Evolutionary conservation across 2,797 vertebrate genomes (phyloP).

Genomic region (Leptodactylus fallax): DNA sequence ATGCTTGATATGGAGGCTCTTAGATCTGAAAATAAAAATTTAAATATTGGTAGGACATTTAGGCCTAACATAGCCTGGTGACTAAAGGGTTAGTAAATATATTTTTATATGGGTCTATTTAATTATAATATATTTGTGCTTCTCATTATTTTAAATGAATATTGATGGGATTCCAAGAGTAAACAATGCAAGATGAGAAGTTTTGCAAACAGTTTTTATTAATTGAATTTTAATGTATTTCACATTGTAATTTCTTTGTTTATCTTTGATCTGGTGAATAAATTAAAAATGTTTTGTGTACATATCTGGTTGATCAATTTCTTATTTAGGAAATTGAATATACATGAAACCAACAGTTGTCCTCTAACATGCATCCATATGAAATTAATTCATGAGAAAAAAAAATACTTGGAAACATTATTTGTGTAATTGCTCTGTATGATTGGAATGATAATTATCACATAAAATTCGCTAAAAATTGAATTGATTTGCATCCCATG

Average conservation of each 20-base stretch:
- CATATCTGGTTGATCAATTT: constrained; percentile 45
- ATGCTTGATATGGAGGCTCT: no score
- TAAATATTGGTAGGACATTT: no score
- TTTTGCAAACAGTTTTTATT: constrained; percentile 26
- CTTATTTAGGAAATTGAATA: constrained; percentile 39
- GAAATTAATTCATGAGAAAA: constrained; percentile 25
- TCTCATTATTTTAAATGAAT: neutral
- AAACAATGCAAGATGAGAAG: constrained; percentile 26
- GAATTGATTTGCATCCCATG: constrained; percentile 36
- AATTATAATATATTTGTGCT: neutral
- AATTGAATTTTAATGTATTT: constrained; percentile 44
- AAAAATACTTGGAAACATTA: neutral
- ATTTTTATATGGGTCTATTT: neutral
- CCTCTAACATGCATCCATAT: constrained; percentile 30
- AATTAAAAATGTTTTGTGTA: constrained; percentile 42
- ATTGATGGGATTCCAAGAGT: neutral
- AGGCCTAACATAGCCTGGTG: no score
- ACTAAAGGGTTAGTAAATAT: no score
- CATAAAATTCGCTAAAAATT: constrained; percentile 7
- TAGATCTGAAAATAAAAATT: no score
- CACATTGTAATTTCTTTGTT: constrained; percentile 12
- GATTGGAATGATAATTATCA: constrained; percentile 39
- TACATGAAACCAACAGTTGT: constrained; percentile 46
- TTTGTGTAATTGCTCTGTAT: constrained; percentile 14
- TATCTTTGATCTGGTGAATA: constrained; percentile 46